Percentiles rank a stretch among this genome's conserved stretches.
These are phyloP conservation scores for Diaphora mendica DNA, from an alignment of 2,888 invertebrate genomes.

Conservation along the genomic window DNA sequence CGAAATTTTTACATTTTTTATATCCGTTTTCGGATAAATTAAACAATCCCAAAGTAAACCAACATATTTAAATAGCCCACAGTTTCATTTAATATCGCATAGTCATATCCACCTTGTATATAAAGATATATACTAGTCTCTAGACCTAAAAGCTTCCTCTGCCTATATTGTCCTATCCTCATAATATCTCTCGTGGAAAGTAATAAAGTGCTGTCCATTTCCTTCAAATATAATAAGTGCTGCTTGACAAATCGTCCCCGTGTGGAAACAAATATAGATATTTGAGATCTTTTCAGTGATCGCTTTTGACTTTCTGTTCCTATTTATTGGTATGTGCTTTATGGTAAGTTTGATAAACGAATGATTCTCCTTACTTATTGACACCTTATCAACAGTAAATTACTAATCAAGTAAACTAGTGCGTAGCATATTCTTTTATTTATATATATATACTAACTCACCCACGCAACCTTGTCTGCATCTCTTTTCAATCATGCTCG, in stretches of 20 bases:
- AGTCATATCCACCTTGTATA: too few species aligned
- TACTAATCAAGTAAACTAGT: not conserved
- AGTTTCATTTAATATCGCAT: too few species aligned
- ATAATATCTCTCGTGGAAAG: conserved; percentile 11
- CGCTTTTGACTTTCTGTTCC: conserved; percentile 66
- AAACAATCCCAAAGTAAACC: too few species aligned
- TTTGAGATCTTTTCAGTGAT: conserved; percentile 69
- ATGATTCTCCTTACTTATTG: not conserved
- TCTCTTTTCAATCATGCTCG: too few species aligned
- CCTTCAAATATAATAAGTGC: conserved; percentile 24
- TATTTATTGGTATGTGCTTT: conserved; percentile 30
- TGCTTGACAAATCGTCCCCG: conserved; percentile 65
- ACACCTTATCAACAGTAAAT: not conserved
- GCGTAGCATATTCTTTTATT: too few species aligned
- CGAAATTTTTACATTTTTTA: too few species aligned
- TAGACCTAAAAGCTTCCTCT: not conserved
- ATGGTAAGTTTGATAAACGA: conserved; percentile 25
- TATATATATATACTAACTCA: too few species aligned
- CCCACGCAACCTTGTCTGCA: too few species aligned
- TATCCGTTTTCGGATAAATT: too few species aligned
- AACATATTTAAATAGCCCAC: too few species aligned
- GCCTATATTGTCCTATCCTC: not conserved
- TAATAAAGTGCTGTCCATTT: conserved; percentile 20
- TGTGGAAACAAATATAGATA: conserved; percentile 71
- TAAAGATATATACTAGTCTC: not conserved